A percentile compares a stretch with the other conserved stretches of the same genome.
Conservation (phyloP, 2,113 vertebrate genomes). For the Rallus limicola region DNA sequence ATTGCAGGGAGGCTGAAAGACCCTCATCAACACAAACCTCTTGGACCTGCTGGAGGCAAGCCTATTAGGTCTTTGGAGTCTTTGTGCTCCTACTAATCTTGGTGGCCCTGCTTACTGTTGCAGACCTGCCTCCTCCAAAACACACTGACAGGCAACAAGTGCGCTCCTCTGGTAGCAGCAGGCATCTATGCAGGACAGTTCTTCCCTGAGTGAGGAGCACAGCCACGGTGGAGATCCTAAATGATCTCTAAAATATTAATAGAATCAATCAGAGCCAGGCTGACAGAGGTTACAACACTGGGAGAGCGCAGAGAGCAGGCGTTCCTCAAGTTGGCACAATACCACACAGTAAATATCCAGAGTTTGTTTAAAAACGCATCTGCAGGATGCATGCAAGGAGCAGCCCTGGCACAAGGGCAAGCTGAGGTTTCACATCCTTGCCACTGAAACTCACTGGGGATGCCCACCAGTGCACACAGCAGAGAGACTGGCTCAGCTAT, state of each 20-base stretch:
- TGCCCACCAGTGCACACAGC: neutral
- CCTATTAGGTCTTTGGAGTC: neutral
- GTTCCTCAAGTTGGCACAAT: neutral
- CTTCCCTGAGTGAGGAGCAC: neutral
- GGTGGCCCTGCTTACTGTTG: neutral
- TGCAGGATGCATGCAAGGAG: neutral
- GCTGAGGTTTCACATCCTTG: neutral
- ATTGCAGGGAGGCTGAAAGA: neutral
- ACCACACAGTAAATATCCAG: neutral
- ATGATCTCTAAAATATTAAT: constrained; percentile 57
- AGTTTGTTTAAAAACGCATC: constrained; percentile 26
- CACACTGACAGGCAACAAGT: neutral
- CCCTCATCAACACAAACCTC: neutral
- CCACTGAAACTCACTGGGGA: neutral
- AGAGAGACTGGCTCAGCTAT: neutral
- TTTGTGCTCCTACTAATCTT: neutral
- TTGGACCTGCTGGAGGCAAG: neutral
- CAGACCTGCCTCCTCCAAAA: neutral
- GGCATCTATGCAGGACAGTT: neutral
- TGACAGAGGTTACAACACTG: neutral
- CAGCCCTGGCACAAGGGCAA: neutral
- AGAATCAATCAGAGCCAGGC: neutral
- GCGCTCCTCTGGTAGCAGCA: neutral
- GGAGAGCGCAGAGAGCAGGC: neutral
- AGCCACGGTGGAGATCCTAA: neutral